These are phyloP conservation scores for Neotoma lepida DNA, from an alignment of 2,113 vertebrate genomes.

Conservation along the genomic window DNA sequence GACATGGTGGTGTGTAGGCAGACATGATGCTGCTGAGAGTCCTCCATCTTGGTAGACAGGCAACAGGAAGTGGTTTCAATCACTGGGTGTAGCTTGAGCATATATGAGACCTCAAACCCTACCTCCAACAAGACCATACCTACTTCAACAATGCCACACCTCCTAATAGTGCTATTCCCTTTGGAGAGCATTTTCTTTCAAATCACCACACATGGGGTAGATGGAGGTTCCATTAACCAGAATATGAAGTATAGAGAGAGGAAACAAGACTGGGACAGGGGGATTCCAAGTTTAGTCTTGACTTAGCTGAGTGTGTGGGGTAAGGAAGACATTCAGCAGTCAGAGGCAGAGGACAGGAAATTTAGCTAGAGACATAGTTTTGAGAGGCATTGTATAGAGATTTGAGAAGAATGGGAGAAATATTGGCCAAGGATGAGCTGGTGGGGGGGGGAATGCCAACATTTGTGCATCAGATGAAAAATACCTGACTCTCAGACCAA, in stretches of 20 bases:
- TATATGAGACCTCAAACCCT: neutral
- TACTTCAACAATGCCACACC: neutral
- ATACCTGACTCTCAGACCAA: neutral
- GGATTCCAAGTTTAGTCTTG: neutral
- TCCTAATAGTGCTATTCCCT: neutral
- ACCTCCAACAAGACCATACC: neutral
- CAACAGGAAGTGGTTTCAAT: neutral
- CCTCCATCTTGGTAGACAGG: neutral
- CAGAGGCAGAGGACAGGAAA: neutral
- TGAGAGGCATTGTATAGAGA: neutral
- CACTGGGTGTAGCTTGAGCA: neutral
- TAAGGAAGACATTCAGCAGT: neutral
- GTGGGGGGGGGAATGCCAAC: neutral
- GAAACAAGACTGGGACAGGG: accelerated
- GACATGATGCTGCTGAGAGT: neutral
- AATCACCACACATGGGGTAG: neutral
- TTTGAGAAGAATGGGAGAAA: neutral
- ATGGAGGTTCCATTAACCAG: neutral
- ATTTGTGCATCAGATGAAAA: neutral
- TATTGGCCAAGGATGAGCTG: neutral
- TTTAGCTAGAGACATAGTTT: neutral
- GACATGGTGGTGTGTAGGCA: neutral
- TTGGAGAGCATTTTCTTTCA: too few relatives aligned
- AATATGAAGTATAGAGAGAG: neutral
- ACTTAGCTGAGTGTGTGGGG: neutral